Evolutionary conservation across 2,113 vertebrate genomes (phyloP).

Genomic region (Diglossa brunneiventris): DNA sequence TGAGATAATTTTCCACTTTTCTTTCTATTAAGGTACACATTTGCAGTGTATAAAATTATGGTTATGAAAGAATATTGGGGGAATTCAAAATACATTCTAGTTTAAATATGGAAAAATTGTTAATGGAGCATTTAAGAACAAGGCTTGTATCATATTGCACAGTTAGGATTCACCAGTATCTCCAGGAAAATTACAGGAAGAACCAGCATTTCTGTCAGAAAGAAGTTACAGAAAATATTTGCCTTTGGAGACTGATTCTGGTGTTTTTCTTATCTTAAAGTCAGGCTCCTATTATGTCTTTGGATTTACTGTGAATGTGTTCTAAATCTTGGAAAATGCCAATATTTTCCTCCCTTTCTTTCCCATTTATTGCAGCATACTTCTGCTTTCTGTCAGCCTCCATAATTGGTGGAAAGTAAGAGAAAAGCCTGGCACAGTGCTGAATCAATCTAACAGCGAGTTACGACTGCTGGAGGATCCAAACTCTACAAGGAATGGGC

Average conservation of each 20-base stretch:
- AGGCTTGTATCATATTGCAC: background rate
- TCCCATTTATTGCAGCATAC: background rate
- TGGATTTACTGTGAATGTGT: constrained; percentile 32
- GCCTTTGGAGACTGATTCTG: constrained; percentile 15
- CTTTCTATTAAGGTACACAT: background rate
- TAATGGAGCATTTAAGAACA: background rate
- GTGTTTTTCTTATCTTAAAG: constrained; percentile 46
- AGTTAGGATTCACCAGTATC: background rate
- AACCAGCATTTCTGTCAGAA: background rate
- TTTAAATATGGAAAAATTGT: background rate
- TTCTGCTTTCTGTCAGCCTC: background rate
- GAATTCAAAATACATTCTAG: background rate
- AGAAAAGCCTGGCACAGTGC: background rate
- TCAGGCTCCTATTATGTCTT: constrained; percentile 30
- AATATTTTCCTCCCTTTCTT: constrained; percentile 22
- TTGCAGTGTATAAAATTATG: background rate
- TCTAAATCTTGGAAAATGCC: constrained; percentile 42
- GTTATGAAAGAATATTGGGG: background rate
- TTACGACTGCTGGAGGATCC: background rate
- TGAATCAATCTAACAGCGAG: constrained; percentile 6
- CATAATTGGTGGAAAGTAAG: constrained; percentile 19
- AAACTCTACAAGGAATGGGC: background rate
- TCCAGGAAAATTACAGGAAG: background rate
- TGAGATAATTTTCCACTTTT: background rate
- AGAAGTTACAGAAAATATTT: background rate